Evolutionary conservation across 2,113 vertebrate genomes (phyloP).

Genomic region (Corynorhinus townsendii): DNA sequence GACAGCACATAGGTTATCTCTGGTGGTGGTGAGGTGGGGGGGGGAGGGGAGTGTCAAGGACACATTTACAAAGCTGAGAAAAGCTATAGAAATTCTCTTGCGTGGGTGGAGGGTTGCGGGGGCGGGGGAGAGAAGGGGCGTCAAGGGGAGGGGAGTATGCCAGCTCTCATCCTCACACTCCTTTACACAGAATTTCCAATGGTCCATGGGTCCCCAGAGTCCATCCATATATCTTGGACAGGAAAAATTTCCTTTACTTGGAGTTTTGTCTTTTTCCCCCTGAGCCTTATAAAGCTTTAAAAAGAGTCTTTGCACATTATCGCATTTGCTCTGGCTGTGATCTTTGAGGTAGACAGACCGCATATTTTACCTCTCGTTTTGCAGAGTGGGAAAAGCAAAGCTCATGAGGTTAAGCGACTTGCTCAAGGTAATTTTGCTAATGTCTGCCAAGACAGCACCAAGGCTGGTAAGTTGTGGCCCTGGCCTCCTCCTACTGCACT

Average conservation of each 20-base stretch:
- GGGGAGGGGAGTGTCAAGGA: not conserved
- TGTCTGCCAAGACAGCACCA: not conserved
- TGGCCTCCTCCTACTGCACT: not conserved
- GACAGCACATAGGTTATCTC: not conserved
- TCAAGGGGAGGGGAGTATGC: not conserved
- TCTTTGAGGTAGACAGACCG: constrained; percentile 30
- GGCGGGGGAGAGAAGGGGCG: too few species aligned
- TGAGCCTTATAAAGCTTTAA: not conserved
- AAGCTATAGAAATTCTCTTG: not conserved
- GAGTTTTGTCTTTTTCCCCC: not conserved
- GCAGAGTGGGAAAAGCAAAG: not conserved
- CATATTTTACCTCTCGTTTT: constrained; percentile 21
- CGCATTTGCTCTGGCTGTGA: not conserved
- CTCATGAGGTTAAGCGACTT: not conserved
- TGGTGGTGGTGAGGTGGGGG: not conserved
- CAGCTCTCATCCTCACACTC: not conserved
- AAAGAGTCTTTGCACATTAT: not conserved
- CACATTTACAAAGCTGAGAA: not conserved
- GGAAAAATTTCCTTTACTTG: not conserved
- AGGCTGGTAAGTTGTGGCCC: not conserved
- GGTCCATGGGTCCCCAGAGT: not conserved
- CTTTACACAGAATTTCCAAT: not conserved
- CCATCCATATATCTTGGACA: not conserved
- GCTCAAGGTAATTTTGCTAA: not conserved
- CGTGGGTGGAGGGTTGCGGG: rapidly evolving